Base-by-base conservation (phyloP, 2,888 invertebrate genomes). In the Noctua janthina region DNA sequence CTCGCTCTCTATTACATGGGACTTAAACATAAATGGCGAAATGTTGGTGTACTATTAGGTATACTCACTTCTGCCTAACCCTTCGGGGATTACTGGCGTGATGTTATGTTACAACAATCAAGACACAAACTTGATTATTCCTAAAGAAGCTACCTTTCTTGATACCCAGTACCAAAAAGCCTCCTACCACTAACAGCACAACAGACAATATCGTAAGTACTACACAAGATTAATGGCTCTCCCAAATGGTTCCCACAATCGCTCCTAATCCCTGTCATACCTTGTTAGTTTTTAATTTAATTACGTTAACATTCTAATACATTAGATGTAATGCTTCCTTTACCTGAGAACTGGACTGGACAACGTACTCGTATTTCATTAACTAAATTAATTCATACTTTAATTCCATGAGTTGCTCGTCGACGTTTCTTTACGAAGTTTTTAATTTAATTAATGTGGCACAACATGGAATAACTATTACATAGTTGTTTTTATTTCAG, bases 231-330 rank as follows among this genome's bases (percentile, higher is more conserved):
- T 70, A 81, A 83, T 83, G 64, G 29, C 10, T 67, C 49, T 23
- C 66, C 66, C 35, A 15, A 81, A 68, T 64, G 43, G 75, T 86
- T 85, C 81, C 81, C 81, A 86, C 87, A 83, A 77, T 64, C 71
- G 49, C 72, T 77, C 69, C 62, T 20, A 43, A 64, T 74, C n/a
- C 62, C 70, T 75, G 71, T 85, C 75, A 73, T 76, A 82, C 67
- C 56, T 64, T 66, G 56, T 82, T 67, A 79, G 56, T 85, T 80
- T 83, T 71, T 69, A 74, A 87, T 87, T 82, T 74, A 85, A 85
- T 82, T 82, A 74, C 74, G 59, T 72, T 54, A 15, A 72, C 71
- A 82, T 85, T 66, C 70, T 76, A 87, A 87, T 78, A 75, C 64
- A 84, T 86, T 82, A 83, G 39, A 83, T 72, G 59, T 77, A 79